phyloP scores from a whole-genome alignment of 2,113 vertebrate genomes.

The Myotis yumanensis region DNA sequence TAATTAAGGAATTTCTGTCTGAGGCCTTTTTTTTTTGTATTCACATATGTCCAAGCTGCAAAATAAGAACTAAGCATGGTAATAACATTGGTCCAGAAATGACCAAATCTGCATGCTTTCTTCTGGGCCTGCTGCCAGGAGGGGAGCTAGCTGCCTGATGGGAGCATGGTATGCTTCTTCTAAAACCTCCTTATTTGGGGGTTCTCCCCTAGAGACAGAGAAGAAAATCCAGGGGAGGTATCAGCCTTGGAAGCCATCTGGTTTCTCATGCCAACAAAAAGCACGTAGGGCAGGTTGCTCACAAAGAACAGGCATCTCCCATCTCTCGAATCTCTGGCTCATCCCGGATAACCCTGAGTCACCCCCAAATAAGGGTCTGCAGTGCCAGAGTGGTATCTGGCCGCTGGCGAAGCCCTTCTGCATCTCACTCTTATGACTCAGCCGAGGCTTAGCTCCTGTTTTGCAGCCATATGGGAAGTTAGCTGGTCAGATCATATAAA shows the following conservation, averaged over 20 bases:
- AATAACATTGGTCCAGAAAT: slow-evolving; percentile 74
- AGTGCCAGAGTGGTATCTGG: neutral
- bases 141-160: slow-evolving; percentile 73
- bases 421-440: neutral
- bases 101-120: slow-evolving; percentile 2
- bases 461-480: slow-evolving; percentile 81
- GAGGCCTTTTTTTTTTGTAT: slow-evolving; percentile 74
- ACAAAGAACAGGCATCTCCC: neutral
- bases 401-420: neutral
- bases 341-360: neutral
- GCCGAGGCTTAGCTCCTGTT: slow-evolving; percentile 85
- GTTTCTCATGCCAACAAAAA: neutral
- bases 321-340: neutral
- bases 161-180: slow-evolving; percentile 77
- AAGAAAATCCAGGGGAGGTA: neutral
- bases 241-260: neutral
- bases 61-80: slow-evolving; percentile 86
- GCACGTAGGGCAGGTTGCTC: neutral
- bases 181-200: slow-evolving; percentile 82
- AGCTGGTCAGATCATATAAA: slow-evolving; percentile 79
- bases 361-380: neutral
- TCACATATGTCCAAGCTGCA: slow-evolving; percentile 83
- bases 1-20: slow-evolving; percentile 83
- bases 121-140: slow-evolving; percentile 21
- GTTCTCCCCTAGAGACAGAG: slow-evolving; percentile 74